A percentile compares a stretch with the other conserved stretches of the same genome.
Conservation (phyloP, 2,113 vertebrate species). For the Elephantulus edwardii region DNA sequence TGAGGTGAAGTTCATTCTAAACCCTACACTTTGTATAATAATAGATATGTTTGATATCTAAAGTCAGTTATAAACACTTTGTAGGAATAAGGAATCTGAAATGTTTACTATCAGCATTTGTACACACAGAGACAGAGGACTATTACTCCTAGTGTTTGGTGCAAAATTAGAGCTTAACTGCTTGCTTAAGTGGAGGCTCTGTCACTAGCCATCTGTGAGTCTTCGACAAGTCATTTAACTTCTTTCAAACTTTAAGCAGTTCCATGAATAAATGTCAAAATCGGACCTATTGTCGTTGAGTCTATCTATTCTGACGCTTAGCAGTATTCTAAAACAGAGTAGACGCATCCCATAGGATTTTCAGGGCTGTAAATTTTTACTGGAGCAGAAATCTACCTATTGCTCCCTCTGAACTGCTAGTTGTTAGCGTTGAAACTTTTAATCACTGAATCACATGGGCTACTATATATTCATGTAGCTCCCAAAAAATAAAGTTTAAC, state of each 20-base stretch:
- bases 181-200: neutral
- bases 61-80: neutral
- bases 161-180: neutral
- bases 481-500: too few species aligned
- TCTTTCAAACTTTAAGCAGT: neutral
- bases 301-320: neutral
- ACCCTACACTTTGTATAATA: neutral
- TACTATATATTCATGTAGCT: too few species aligned
- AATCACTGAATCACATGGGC: too few species aligned
- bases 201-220: neutral
- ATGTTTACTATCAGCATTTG: neutral
- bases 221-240: neutral
- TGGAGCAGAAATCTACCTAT: too few species aligned
- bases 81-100: neutral
- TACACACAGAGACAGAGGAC: neutral
- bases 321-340: neutral
- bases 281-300: neutral
- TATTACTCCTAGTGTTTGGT: neutral
- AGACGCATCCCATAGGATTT: neutral
- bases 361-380: neutral
- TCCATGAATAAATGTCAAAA: neutral
- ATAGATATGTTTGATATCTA: neutral
- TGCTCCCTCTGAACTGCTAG: too few species aligned
- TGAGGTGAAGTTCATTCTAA: neutral
- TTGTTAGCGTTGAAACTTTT: too few species aligned